Conservation (phyloP, 2,797 vertebrate species). For the Microctenopoma stevenorrisi region DNA sequence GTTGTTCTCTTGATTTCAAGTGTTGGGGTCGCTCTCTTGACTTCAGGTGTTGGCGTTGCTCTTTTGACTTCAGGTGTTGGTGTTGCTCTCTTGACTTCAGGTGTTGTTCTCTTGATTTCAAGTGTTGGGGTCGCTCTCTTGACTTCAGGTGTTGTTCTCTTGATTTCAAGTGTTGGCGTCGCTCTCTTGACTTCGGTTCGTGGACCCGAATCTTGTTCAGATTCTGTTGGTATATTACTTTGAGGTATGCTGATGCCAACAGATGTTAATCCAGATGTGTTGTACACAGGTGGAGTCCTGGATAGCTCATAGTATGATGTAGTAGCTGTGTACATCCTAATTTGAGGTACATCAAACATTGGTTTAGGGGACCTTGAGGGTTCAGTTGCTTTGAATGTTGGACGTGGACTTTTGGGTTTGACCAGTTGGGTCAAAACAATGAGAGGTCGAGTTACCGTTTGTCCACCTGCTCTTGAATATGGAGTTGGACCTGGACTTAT, state of each 20-base stretch:
- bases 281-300: conserved; percentile 76
- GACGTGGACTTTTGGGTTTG: conserved; percentile 79
- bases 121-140: conserved; percentile 50
- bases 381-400: conserved; percentile 77
- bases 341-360: conserved; percentile 86
- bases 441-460: conserved; percentile 56
- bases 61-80: conserved; percentile 14
- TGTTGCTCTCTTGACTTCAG: conserved; percentile 48
- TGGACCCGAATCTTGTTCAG: conserved; percentile 36
- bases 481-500: conserved; percentile 47
- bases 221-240: conserved; percentile 65
- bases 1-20: conserved; percentile 42
- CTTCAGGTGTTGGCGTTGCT: conserved; percentile 41
- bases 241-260: conserved; percentile 68
- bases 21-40: conserved; percentile 44
- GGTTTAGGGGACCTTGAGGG: conserved; percentile 78
- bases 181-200: conserved; percentile 48
- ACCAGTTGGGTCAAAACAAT: conserved; percentile 60
- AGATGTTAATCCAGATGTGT: conserved; percentile 70
- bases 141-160: conserved; percentile 47
- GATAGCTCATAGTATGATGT: conserved; percentile 78
- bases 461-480: conserved; percentile 33
- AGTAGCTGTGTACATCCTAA: conserved; percentile 83
- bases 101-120: conserved; percentile 54
- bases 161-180: conserved; percentile 43